Evolutionary conservation across 2,797 vertebrate species (phyloP).

Genomic region (Lepidocolaptes lacrymiger): DNA sequence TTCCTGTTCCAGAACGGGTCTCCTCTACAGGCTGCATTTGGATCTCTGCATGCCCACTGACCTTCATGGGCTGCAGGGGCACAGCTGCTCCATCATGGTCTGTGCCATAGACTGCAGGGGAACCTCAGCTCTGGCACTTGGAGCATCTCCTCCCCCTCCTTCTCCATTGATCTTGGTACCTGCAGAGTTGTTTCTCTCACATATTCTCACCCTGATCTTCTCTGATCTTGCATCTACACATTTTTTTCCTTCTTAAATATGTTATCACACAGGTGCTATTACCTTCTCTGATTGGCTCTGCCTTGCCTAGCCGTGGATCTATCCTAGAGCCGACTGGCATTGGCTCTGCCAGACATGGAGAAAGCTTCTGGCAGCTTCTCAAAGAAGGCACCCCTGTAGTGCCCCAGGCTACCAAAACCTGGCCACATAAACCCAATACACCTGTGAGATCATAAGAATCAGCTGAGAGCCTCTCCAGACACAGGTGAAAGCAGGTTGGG

Average conservation of each 20-base stretch:
- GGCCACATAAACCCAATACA: neutral
- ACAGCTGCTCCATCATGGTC: too few relatives aligned
- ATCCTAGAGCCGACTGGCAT: neutral
- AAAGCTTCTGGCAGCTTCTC: neutral
- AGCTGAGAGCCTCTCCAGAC: neutral
- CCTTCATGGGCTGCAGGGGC: neutral
- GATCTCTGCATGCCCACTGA: neutral
- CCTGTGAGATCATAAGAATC: neutral
- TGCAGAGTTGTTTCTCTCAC: neutral
- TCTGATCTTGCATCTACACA: neutral
- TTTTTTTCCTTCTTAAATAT: neutral
- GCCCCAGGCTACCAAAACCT: neutral
- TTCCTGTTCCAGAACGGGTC: neutral
- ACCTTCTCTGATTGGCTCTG: neutral
- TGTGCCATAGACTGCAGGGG: too few relatives aligned
- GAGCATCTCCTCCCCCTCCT: neutral
- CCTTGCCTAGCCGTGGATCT: accelerated
- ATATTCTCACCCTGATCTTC: neutral
- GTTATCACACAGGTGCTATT: neutral
- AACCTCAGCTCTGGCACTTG: too few relatives aligned
- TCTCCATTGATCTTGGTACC: neutral
- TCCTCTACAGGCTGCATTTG: neutral
- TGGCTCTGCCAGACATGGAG: neutral
- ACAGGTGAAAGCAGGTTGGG: neutral
- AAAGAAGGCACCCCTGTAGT: neutral